A percentile compares a stretch with the other conserved stretches of the same genome.
phyloP scores from a whole-genome alignment of 2,797 vertebrate genomes.

The Onychomys torridus region DNA sequence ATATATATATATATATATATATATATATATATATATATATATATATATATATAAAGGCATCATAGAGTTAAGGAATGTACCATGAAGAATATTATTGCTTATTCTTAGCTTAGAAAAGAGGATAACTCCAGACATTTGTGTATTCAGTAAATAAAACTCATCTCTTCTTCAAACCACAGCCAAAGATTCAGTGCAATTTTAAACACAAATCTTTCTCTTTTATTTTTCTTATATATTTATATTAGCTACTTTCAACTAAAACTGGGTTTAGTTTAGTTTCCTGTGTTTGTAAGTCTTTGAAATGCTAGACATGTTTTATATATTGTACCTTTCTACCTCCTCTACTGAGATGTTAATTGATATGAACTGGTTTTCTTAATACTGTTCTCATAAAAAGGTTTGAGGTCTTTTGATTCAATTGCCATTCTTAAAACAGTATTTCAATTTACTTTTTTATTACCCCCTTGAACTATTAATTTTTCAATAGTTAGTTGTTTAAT shows the following conservation, averaged over 20 bases:
- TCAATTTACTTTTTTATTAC: not conserved
- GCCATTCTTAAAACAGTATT: not conserved
- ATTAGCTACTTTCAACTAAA: not conserved
- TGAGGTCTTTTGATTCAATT: no score
- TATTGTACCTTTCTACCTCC: not conserved
- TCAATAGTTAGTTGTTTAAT: not conserved
- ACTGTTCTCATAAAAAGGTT: not conserved
- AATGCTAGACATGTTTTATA: not conserved
- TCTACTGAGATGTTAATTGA: not conserved
- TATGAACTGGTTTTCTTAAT: not conserved
- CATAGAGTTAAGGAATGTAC: not conserved
- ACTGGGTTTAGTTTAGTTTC: not conserved
- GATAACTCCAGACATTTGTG: not conserved
- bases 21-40: not conserved
- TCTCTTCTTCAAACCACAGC: constrained; percentile 4
- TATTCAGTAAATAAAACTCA: constrained; percentile 11
- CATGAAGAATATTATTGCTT: not conserved
- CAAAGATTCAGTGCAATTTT: constrained; percentile 2
- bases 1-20: not conserved
- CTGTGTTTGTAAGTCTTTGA: not conserved
- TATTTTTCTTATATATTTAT: not conserved
- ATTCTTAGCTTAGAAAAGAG: constrained; percentile 28
- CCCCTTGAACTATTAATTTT: not conserved
- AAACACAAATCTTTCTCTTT: constrained; percentile 34
- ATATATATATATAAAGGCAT: not conserved